These are phyloP conservation scores for Eudyptes chrysolophus DNA, from an alignment of 2,113 vertebrate species.

Conservation along the genomic window DNA sequence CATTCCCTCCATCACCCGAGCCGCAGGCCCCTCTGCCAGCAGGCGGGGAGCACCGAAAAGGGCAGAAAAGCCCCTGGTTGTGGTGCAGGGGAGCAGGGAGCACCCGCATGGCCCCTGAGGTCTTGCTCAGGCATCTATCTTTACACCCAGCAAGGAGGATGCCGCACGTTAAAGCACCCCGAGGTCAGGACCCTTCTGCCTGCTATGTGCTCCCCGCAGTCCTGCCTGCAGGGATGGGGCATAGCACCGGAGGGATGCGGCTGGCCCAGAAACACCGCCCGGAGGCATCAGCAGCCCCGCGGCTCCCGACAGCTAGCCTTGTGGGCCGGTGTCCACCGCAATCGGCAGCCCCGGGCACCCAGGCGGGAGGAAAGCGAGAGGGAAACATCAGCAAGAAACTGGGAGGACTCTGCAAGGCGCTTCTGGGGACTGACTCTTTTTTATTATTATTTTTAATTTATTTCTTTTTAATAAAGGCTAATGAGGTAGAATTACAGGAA, in stretches of 20 bases:
- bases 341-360: rapidly evolving
- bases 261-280: neutral
- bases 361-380: rapidly evolving
- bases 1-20: neutral
- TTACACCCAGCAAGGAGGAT: too few relatives aligned
- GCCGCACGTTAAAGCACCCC: rapidly evolving
- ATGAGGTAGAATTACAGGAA: conserved; percentile 29
- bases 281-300: neutral
- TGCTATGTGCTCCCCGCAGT: neutral
- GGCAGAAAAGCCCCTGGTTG: neutral
- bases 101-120: neutral
- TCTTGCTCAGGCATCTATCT: rapidly evolving
- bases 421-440: neutral
- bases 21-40: neutral
- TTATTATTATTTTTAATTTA: neutral
- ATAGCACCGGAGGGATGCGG: rapidly evolving
- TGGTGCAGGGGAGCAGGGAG: neutral
- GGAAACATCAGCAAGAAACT: neutral
- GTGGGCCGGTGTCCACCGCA: rapidly evolving
- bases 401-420: neutral
- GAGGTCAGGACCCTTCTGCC: rapidly evolving
- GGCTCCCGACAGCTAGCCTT: rapidly evolving
- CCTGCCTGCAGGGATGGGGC: neutral
- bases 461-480: conserved; percentile 2
- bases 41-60: neutral